phyloP scores from a whole-genome alignment of 2,797 vertebrate species.

The Megaceryle alcyon region DNA sequence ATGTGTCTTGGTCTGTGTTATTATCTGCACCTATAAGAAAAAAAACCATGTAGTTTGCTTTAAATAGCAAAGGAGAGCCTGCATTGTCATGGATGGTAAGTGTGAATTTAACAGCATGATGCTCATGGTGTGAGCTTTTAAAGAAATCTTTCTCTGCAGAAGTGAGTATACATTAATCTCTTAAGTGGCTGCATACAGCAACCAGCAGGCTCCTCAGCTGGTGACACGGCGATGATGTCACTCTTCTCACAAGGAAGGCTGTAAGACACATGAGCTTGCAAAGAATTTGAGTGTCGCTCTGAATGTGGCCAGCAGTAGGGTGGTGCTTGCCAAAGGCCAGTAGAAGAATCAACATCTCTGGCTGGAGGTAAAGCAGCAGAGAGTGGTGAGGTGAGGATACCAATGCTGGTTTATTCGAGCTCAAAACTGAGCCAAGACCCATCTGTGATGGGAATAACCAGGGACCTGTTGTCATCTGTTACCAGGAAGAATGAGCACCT shows the following conservation, averaged over 20 bases:
- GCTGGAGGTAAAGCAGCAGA: neutral
- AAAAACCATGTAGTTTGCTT: neutral
- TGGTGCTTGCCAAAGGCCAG: neutral
- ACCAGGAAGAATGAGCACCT: neutral
- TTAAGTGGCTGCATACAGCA: neutral
- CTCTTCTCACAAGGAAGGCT: neutral
- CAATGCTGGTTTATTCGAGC: neutral
- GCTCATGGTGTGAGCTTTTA: neutral
- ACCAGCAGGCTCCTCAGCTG: neutral
- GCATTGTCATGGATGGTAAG: neutral
- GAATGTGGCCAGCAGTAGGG: neutral
- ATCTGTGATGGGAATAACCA: neutral
- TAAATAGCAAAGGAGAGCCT: conserved; percentile 19
- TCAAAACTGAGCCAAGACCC: neutral
- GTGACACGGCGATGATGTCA: too few species aligned
- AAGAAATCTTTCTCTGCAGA: neutral
- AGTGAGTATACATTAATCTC: neutral
- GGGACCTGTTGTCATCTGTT: neutral
- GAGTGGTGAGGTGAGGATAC: neutral
- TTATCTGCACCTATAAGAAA: conserved; percentile 10
- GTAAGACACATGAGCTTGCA: neutral
- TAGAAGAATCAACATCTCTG: neutral
- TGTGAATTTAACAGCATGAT: neutral
- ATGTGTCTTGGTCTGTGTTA: neutral
- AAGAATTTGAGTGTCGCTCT: neutral